These are phyloP conservation scores for Rhimphoctona megacephalus DNA, from an alignment of 2,888 invertebrate genomes.

Conservation along the genomic window DNA sequence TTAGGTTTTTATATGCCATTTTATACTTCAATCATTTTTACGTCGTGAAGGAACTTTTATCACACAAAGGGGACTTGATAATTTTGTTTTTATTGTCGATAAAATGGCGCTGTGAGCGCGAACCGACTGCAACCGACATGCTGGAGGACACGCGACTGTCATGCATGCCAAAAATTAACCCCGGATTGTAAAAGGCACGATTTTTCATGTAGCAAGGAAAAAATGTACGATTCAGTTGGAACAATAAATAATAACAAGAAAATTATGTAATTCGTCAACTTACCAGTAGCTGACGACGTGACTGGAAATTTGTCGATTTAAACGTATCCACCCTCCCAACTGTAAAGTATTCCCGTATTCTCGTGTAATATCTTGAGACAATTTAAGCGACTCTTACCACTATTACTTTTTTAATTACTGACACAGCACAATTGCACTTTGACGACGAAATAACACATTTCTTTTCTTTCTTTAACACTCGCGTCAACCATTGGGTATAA, in stretches of 20 bases:
- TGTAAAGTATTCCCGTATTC: slow-evolving; percentile 40
- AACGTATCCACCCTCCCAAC: slow-evolving; percentile 63
- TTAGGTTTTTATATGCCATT: not conserved
- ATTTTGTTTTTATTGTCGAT: slow-evolving; percentile 23
- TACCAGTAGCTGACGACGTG: slow-evolving; percentile 7
- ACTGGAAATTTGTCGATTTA: slow-evolving; percentile 16
- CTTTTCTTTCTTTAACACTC: not conserved
- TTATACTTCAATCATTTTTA: not conserved
- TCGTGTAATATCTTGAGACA: slow-evolving; percentile 12
- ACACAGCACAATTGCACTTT: slow-evolving; percentile 14
- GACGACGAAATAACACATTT: slow-evolving; percentile 4
- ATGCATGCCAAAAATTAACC: slow-evolving; percentile 54
- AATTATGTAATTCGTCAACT: not conserved
- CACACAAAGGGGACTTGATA: not conserved
- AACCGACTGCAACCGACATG: slow-evolving; percentile 68
- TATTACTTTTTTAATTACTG: not conserved
- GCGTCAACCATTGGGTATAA: not conserved
- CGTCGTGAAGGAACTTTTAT: not conserved
- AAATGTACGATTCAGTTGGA: not conserved
- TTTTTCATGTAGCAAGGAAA: not conserved
- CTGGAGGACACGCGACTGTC: slow-evolving; percentile 72
- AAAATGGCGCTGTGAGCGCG: slow-evolving; percentile 71
- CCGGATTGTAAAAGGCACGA: slow-evolving; percentile 8
- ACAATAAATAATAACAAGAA: not conserved
- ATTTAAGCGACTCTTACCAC: slow-evolving; percentile 18